A percentile compares a stretch with the other conserved stretches of the same genome.
Evolutionary conservation across 2,113 vertebrate species (phyloP).

Genomic region (Toxotes chatareus): DNA sequence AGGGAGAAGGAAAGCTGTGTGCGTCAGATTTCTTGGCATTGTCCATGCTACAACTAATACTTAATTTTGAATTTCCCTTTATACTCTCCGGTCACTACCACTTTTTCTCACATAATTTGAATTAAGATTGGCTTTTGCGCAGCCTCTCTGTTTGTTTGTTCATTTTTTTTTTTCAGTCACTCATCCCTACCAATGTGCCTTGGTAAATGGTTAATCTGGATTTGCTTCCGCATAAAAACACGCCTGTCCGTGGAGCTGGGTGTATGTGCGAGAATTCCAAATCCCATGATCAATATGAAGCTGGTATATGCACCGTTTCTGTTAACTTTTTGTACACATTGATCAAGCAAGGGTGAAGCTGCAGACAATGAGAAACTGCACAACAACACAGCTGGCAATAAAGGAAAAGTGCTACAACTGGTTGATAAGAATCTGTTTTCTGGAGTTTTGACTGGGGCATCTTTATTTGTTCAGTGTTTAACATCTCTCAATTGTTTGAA

Average conservation of each 20-base stretch:
- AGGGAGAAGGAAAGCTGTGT: conserved; percentile 27
- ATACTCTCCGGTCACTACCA: conserved; percentile 32
- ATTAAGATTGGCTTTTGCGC: conserved; percentile 69
- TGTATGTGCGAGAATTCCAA: conserved; percentile 58
- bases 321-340: conserved; percentile 68
- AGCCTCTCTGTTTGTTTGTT: conserved; percentile 45
- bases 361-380: conserved; percentile 75
- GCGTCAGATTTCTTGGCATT: conserved; percentile 24
- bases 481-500: conserved; percentile 84
- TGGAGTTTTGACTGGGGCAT: conserved; percentile 77
- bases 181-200: conserved; percentile 86
- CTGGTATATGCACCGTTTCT: conserved; percentile 78
- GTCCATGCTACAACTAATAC: conserved; percentile 28
- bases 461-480: conserved; percentile 85
- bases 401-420: conserved; percentile 79
- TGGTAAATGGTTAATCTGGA: conserved; percentile 80
- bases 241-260: conserved; percentile 52
- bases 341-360: conserved; percentile 63
- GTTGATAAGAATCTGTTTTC: conserved; percentile 75
- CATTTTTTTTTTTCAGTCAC: conserved; percentile 51
- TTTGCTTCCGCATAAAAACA: conserved; percentile 71
- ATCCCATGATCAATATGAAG: conserved; percentile 60
- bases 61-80: conserved; percentile 42
- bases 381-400: conserved; percentile 83
- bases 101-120: conserved; percentile 61